Percentiles rank a stretch among this genome's conserved stretches.
Evolutionary conservation across 2,797 vertebrate species (phyloP).

Genomic region (Pseudomugil gertrudae): DNA sequence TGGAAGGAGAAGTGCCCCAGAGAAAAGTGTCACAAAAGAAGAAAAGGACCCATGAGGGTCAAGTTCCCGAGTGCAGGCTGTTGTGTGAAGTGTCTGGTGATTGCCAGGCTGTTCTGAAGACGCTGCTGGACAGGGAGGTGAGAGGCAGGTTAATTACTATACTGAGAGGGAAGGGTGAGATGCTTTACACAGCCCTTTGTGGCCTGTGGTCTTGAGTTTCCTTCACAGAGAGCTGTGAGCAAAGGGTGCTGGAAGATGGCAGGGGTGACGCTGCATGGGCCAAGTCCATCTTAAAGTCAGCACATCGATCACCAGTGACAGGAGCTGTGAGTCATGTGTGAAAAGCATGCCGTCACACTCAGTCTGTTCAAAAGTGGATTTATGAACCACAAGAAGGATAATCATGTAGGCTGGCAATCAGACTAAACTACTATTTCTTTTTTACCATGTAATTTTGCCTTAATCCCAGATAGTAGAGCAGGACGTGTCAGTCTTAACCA

Average conservation of each 20-base stretch:
- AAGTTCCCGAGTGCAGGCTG: slow-evolving; percentile 71
- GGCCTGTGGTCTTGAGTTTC: slow-evolving; percentile 73
- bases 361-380: neutral
- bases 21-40: slow-evolving; percentile 71
- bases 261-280: slow-evolving; percentile 28
- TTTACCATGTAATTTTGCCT: neutral
- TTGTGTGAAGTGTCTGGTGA: slow-evolving; percentile 80
- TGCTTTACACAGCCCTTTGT: slow-evolving; percentile 79
- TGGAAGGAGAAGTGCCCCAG: slow-evolving; percentile 67
- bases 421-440: neutral
- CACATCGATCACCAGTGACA: slow-evolving; percentile 59
- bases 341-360: slow-evolving; percentile 23
- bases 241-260: slow-evolving; percentile 55
- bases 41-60: slow-evolving; percentile 60
- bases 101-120: slow-evolving; percentile 74
- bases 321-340: slow-evolving; percentile 27
- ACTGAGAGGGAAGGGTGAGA: slow-evolving; percentile 74
- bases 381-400: slow-evolving; percentile 2
- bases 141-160: slow-evolving; percentile 83
- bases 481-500: neutral
- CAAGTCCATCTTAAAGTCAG: slow-evolving; percentile 39
- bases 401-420: neutral
- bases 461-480: neutral
- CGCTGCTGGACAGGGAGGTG: slow-evolving; percentile 77
- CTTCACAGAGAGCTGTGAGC: slow-evolving; percentile 59